Evolutionary conservation across 2,888 invertebrate genomes (phyloP).

Genomic region (Macrophya alboannulata): DNA sequence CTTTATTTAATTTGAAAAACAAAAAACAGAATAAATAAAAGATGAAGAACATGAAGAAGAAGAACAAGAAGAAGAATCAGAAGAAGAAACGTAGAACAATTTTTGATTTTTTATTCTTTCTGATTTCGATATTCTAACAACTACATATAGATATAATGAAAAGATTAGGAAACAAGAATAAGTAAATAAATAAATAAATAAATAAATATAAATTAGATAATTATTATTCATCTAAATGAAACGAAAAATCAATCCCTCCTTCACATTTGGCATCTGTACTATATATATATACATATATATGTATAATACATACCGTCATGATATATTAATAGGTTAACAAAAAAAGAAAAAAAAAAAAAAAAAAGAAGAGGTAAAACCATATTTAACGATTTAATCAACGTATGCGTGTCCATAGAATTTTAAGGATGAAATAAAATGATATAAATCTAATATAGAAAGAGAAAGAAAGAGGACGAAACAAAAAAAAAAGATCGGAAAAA

Average conservation of each 20-base stretch:
- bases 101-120: neutral
- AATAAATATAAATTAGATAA: neutral
- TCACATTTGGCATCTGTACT: neutral
- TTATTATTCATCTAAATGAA: neutral
- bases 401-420: conserved; percentile 57
- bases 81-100: too few relatives aligned
- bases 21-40: conserved; percentile 29
- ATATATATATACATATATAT: neutral
- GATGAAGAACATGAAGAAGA: conserved; percentile 56
- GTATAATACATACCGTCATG: neutral
- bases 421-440: conserved; percentile 39
- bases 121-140: neutral
- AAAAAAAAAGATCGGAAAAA: too few relatives aligned
- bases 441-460: neutral
- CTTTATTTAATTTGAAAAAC: conserved; percentile 45
- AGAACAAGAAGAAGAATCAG: conserved; percentile 58
- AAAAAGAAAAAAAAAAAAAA: conserved; percentile 41
- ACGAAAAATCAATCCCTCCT: conserved; percentile 35
- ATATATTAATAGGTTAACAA: conserved; percentile 47
- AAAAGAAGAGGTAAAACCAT: conserved; percentile 52
- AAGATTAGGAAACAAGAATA: neutral
- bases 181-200: neutral
- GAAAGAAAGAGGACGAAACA: too few relatives aligned
- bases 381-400: conserved; percentile 52
- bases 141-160: neutral